Evolutionary conservation across 2,888 invertebrate genomes (phyloP).

Genomic region (Oasisia sp.): DNA sequence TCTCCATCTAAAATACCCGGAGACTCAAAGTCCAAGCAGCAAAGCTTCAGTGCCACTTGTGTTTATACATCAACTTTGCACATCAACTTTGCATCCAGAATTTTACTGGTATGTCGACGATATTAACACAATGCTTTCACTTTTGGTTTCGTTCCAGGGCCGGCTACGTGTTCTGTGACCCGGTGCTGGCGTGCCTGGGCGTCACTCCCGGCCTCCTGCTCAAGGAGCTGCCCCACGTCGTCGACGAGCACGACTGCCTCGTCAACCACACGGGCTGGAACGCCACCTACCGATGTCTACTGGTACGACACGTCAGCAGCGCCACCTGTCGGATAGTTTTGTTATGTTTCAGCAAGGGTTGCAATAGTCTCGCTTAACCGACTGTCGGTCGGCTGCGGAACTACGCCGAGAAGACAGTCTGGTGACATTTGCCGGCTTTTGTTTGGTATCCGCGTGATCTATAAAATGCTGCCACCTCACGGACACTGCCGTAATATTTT

Average conservation of each 20-base stretch:
- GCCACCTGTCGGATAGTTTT: not conserved
- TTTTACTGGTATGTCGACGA: not conserved
- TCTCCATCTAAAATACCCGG: too few species aligned
- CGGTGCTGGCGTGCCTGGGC: conserved; percentile 42
- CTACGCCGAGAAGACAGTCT: too few species aligned
- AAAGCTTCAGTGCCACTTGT: too few species aligned
- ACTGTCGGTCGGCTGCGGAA: too few species aligned
- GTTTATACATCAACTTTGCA: not conserved
- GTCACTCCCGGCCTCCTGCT: conserved; percentile 41
- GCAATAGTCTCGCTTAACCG: too few species aligned
- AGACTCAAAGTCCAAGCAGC: too few species aligned
- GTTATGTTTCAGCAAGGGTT: not conserved
- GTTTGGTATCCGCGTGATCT: too few species aligned
- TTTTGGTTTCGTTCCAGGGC: conserved; percentile 34
- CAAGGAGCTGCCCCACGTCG: conserved; percentile 38
- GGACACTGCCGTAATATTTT: too few species aligned
- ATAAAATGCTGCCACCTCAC: too few species aligned
- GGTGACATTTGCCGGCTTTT: too few species aligned
- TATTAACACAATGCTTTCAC: not conserved
- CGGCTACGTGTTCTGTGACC: conserved; percentile 44
- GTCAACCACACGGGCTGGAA: conserved; percentile 30
- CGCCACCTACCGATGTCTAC: conserved; percentile 34
- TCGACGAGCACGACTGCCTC: conserved; percentile 34
- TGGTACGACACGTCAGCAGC: conserved; percentile 21
- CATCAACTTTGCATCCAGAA: not conserved